phyloP scores from a whole-genome alignment of 2,113 vertebrate species.

The Chionomys nivalis region DNA sequence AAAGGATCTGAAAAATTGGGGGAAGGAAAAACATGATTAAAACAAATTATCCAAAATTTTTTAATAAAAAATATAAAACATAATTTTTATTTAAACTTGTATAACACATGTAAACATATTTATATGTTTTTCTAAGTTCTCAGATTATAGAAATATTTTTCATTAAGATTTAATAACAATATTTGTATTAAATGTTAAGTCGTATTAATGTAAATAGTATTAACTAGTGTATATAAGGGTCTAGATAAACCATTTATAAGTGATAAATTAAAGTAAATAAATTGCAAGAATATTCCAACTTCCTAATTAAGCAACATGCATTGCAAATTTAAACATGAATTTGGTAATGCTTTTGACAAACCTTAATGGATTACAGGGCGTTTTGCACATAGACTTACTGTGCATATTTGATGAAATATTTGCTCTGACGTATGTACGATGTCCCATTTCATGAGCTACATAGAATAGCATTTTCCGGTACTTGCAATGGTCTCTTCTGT shows the following conservation, averaged over 20 bases:
- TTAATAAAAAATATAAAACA: background rate
- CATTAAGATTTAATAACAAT: background rate
- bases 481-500: background rate
- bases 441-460: background rate
- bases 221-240: background rate
- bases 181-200: background rate
- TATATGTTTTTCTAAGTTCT: background rate
- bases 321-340: background rate
- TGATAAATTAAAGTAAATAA: background rate
- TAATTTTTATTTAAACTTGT: background rate
- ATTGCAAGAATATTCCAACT: background rate
- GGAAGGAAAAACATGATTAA: background rate
- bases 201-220: background rate
- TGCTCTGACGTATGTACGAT: background rate
- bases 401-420: background rate
- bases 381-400: background rate
- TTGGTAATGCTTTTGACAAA: background rate
- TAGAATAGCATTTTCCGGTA: background rate
- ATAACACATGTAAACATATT: background rate
- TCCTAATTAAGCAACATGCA: background rate
- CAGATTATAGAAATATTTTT: background rate
- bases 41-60: background rate
- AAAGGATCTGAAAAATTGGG: background rate
- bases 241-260: background rate
- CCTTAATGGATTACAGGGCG: background rate